phyloP scores from a whole-genome alignment of 2,113 vertebrate genomes.

The Sorex araneus region DNA sequence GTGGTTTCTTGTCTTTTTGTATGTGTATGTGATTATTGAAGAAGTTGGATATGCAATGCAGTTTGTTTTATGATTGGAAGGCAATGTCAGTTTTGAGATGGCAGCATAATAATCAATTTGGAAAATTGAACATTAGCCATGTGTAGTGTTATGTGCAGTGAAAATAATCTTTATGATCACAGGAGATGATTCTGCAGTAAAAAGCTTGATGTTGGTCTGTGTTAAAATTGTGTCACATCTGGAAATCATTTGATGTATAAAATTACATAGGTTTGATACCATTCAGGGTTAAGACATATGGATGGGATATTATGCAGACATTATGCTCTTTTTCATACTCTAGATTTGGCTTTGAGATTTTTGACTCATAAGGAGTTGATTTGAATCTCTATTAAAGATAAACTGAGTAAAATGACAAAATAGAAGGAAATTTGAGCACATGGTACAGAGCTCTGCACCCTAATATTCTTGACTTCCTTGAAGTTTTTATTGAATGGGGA shows the following conservation, averaged over 20 bases:
- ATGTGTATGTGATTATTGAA: constrained; percentile 48
- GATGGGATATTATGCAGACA: constrained; percentile 78
- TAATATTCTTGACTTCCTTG: neutral
- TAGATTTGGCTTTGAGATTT: constrained; percentile 69
- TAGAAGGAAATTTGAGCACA: constrained; percentile 37
- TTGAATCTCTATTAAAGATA: constrained; percentile 73
- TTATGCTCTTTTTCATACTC: constrained; percentile 67
- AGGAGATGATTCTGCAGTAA: constrained; percentile 64
- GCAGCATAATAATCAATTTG: constrained; percentile 70
- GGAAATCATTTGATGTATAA: constrained; percentile 76
- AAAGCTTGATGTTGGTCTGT: constrained; percentile 62
- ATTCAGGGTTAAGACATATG: constrained; percentile 74
- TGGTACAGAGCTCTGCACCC: neutral
- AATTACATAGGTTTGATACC: constrained; percentile 78
- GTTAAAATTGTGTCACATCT: constrained; percentile 79
- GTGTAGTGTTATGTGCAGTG: constrained; percentile 21
- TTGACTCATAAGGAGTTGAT: constrained; percentile 73
- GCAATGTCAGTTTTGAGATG: constrained; percentile 57
- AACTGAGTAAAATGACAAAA: constrained; percentile 60
- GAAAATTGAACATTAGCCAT: constrained; percentile 73
- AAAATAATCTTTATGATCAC: constrained; percentile 67
- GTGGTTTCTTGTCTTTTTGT: constrained; percentile 10
- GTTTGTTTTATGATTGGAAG: constrained; percentile 68
- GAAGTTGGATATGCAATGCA: neutral
- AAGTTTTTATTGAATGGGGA: neutral